phyloP scores from a whole-genome alignment of 2,113 vertebrate species.

The Tenrec ecaudatus region DNA sequence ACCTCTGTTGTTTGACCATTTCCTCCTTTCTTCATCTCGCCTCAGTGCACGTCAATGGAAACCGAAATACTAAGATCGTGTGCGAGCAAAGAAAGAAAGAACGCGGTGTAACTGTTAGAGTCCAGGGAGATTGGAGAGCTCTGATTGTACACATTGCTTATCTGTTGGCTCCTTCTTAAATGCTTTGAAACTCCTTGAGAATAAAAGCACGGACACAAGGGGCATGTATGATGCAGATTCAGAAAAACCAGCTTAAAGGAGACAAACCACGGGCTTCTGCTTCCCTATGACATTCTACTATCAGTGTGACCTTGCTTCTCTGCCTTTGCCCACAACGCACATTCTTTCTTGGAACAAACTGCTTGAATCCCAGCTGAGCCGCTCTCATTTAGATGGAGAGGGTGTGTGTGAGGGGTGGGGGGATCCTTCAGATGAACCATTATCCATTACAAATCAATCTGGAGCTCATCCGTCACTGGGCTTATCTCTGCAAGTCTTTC shows the following conservation, averaged over 20 bases:
- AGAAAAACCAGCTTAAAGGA: constrained; percentile 60
- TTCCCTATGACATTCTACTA: neutral
- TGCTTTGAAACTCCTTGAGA: constrained; percentile 54
- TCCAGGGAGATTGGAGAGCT: neutral
- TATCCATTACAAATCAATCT: neutral
- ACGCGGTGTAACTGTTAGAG: neutral
- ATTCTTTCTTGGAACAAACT: neutral
- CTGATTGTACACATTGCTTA: neutral
- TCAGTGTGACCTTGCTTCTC: neutral
- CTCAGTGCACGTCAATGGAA: neutral
- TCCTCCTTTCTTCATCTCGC: constrained; percentile 47
- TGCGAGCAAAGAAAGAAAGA: constrained; percentile 5
- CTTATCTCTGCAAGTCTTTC: constrained; percentile 20
- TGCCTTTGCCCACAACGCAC: constrained; percentile 20
- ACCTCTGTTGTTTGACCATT: neutral
- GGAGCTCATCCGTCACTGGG: neutral
- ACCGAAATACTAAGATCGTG: constrained; percentile 16
- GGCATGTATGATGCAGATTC: neutral
- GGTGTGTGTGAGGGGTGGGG: too few species aligned
- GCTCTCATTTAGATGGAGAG: neutral
- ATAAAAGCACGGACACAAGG: constrained; percentile 28
- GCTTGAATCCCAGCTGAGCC: neutral
- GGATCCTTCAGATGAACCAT: constrained; percentile 12
- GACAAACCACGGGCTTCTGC: neutral
- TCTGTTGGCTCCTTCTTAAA: constrained; percentile 38